phyloP scores from a whole-genome alignment of 37 sponge, comb jelly and placozoan genomes.

The Axinella damicornis region DNA sequence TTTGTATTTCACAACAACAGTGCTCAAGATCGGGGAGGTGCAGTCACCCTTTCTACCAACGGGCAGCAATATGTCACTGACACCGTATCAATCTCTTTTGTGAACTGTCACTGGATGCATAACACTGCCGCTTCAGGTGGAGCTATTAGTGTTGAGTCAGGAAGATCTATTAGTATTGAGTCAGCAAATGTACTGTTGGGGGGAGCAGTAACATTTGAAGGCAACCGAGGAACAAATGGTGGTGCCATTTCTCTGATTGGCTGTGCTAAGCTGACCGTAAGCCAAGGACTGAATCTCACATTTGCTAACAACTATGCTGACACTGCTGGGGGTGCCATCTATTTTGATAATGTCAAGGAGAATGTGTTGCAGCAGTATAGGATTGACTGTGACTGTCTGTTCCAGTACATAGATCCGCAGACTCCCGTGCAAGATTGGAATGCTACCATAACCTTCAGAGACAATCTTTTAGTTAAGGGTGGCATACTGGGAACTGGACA shows the following conservation, averaged over 20 bases:
- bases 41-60: not conserved
- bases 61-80: not conserved
- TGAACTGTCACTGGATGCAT: not conserved
- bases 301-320: conserved; percentile 20
- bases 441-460: conserved; percentile 20
- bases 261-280: conserved; percentile 2
- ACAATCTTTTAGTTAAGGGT: not conserved
- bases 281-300: not conserved
- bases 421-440: conserved; percentile 6
- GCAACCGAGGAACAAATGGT: conserved; percentile 18
- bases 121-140: not conserved
- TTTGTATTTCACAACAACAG: not conserved
- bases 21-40: not conserved
- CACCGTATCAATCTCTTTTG: not conserved
- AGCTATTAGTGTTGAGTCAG: not conserved
- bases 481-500: not conserved
- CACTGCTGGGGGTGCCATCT: conserved; percentile 34
- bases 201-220: not conserved
- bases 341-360: not conserved
- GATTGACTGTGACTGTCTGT: not conserved
- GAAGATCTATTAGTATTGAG: not conserved
- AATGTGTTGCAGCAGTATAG: not conserved
- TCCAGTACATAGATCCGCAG: conserved; percentile 4
- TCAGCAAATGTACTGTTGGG: not conserved
- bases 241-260: conserved; percentile 24